phyloP scores from a whole-genome alignment of 2,888 invertebrate genomes.

The Myathropa florea region DNA sequence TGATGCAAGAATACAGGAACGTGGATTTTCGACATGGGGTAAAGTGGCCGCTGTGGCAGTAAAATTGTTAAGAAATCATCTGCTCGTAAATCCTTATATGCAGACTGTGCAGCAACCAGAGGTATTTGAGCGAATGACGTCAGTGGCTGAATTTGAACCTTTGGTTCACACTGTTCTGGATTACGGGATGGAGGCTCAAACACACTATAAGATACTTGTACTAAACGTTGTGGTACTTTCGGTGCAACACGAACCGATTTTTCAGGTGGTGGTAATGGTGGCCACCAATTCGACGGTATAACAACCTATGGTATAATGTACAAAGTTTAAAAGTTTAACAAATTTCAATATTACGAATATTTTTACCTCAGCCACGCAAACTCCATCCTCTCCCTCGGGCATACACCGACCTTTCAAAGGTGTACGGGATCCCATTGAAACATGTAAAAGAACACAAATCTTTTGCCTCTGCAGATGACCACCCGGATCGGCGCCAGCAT shows the following conservation, averaged over 20 bases:
- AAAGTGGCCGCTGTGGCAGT: conserved; percentile 92
- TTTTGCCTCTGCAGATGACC: conserved; percentile 89
- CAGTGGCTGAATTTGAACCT: conserved; percentile 86
- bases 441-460: conserved; percentile 91
- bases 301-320: conserved; percentile 82
- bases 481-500: conserved; percentile 93
- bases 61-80: conserved; percentile 92
- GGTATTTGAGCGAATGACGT: conserved; percentile 86
- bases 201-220: conserved; percentile 93
- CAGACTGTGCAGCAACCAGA: conserved; percentile 88
- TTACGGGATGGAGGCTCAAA: conserved; percentile 89
- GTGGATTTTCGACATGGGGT: conserved; percentile 93
- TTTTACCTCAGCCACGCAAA: conserved; percentile 89
- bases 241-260: conserved; percentile 83
- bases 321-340: background rate
- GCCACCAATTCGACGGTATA: conserved; percentile 96
- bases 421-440: conserved; percentile 83
- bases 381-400: conserved; percentile 95
- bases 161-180: conserved; percentile 87
- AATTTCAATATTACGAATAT: background rate
- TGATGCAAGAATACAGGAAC: conserved; percentile 93
- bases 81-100: conserved; percentile 91
- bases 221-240: conserved; percentile 87
- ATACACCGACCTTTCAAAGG: conserved; percentile 94
- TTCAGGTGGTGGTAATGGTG: conserved; percentile 85